Conservation (phyloP, 1,140 invertebrate species). For the Ceratina calcarata region DNA sequence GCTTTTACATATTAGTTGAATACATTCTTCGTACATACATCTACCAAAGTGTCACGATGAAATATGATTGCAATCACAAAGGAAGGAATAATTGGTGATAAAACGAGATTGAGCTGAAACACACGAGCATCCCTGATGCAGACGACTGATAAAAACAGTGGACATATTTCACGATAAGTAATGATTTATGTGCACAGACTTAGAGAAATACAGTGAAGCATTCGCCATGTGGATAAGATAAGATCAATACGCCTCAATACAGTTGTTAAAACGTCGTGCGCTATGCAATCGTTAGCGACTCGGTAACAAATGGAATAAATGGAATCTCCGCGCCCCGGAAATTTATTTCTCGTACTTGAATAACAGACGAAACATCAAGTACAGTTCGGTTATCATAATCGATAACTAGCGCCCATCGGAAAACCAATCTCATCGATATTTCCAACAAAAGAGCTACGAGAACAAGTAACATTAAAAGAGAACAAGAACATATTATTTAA, state of each 20-base stretch:
- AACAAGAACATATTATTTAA: slow-evolving; percentile 9
- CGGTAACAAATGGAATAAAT: background rate
- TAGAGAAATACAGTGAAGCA: background rate
- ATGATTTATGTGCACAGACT: slow-evolving; percentile 16
- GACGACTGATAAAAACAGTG: background rate
- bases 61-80: background rate
- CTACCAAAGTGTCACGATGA: background rate
- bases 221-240: background rate
- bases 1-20: no score
- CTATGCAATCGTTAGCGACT: background rate
- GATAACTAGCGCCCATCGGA: background rate
- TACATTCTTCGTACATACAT: no score
- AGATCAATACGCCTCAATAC: background rate
- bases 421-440: background rate
- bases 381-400: background rate
- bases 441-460: background rate
- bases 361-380: background rate
- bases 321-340: background rate
- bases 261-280: background rate
- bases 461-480: background rate
- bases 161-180: background rate
- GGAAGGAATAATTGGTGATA: background rate
- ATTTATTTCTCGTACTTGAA: background rate
- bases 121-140: background rate
- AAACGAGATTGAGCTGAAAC: background rate